These are phyloP conservation scores for Parnassius apollo DNA, from an alignment of 2,888 invertebrate genomes.

Conservation along the genomic window DNA sequence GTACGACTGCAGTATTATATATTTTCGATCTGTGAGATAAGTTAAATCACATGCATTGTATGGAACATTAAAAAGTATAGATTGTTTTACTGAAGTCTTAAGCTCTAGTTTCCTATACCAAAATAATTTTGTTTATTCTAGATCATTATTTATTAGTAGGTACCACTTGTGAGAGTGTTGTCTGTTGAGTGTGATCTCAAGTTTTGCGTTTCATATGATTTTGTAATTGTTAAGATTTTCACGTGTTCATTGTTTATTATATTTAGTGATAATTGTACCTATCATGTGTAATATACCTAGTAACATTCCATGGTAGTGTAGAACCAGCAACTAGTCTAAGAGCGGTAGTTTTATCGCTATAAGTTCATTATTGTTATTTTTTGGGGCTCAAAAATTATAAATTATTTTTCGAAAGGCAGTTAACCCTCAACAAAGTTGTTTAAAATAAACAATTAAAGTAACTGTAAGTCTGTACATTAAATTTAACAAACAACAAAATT, in stretches of 20 bases:
- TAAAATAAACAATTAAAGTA: conserved; percentile 40
- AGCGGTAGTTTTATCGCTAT: conserved; percentile 53
- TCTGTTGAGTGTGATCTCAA: conserved; percentile 75
- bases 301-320: conserved; percentile 69
- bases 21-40: conserved; percentile 52
- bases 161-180: conserved; percentile 59
- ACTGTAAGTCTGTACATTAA: conserved; percentile 34
- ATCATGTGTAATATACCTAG: conserved; percentile 49
- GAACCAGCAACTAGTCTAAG: conserved; percentile 73
- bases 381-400: conserved; percentile 31
- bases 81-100: conserved; percentile 45
- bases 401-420: conserved; percentile 42
- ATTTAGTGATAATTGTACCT: conserved; percentile 54
- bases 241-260: conserved; percentile 60
- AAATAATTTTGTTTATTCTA: conserved; percentile 69
- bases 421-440: conserved; percentile 65
- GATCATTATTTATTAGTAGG: conserved; percentile 75
- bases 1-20: conserved; percentile 70
- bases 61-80: conserved; percentile 43
- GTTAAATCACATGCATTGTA: conserved; percentile 43
- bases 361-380: conserved; percentile 45
- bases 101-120: conserved; percentile 74
- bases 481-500: too few species aligned
- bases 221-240: conserved; percentile 49
- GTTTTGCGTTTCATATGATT: conserved; percentile 51